phyloP scores from a whole-genome alignment of 2,113 vertebrate species.

The Ptilonorhynchus violaceus region DNA sequence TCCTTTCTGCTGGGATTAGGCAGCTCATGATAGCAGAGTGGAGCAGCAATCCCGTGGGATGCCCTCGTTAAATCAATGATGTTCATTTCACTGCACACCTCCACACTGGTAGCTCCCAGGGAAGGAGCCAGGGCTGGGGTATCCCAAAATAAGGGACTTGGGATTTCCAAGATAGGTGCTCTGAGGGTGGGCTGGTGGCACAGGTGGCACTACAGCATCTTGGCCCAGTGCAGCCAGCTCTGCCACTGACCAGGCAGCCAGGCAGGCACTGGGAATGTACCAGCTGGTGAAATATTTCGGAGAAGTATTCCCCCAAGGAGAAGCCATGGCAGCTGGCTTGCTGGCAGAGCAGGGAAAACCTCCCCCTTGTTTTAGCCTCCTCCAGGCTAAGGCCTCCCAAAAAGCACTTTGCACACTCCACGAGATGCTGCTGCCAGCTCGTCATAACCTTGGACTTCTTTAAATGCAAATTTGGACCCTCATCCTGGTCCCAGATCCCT shows the following conservation, averaged over 20 bases:
- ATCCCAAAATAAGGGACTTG: background rate
- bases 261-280: background rate
- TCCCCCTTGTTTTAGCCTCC: background rate
- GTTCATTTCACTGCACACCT: background rate
- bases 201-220: background rate
- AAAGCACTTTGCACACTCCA: background rate
- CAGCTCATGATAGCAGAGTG: background rate
- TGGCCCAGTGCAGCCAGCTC: background rate
- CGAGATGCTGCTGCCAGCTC: background rate
- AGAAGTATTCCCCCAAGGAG: background rate
- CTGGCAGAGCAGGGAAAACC: background rate
- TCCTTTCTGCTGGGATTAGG: background rate
- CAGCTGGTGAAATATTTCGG: background rate
- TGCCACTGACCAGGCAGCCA: background rate
- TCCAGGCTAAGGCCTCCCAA: background rate
- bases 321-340: background rate
- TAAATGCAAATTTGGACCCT: background rate
- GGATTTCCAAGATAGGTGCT: background rate
- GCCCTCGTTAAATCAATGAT: background rate
- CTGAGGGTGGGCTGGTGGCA: background rate
- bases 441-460: background rate
- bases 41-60: background rate
- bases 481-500: background rate
- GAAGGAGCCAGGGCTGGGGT: background rate
- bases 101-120: fast-evolving